Evolutionary conservation across 2,888 invertebrate species (phyloP), one percentile per base, ranked within the genome.

Genomic region (Chrysolina oricalcia): DNA sequence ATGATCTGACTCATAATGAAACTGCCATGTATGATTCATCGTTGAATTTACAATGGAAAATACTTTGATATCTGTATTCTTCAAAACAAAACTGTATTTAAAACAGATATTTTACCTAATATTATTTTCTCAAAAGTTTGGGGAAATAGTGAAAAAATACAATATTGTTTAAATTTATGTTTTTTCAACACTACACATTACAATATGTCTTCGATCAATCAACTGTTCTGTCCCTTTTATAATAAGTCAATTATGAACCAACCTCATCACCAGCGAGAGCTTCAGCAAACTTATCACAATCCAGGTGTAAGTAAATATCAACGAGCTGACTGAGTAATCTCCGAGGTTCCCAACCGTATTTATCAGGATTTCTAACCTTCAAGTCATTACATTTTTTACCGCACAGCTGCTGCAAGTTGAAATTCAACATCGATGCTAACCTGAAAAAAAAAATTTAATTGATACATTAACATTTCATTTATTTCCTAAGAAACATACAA

Each of bases 321-420:
- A 98, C 97, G 78, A 99, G 92, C 89, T 97, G 96, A 83, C 96
- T 94, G 74, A 99, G 92, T 81, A 99, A 91, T 82, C 95, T 93
- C 83, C 97, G 93, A 21, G 99, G 99, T 87, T 98, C 97, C 99
- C 99, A 99, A 13, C 97, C 97, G 88, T 98, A 99, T 89, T 97
- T 97, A 80, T 96, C 95, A 1, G 97, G 97, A 83, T 96, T 95
- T 73, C 95, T 93, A 69, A 98, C 98, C 91, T 97, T 97, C 77
- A 98, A 91, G 88, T 94, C 95, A 89, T 97, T 96, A 90, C 98
- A 98, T 89, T 98, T 98, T 64, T 97, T 95, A 11, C 98, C 98
- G 89, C 98, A 98, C 67, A 99, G 91, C 88, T 99, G 98, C 87
- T 97, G 96, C 80, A 99, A 91, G 90, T 99, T 99, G 89, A 97